phyloP scores from a whole-genome alignment of 2,113 vertebrate genomes.

The Tinamus guttatus region DNA sequence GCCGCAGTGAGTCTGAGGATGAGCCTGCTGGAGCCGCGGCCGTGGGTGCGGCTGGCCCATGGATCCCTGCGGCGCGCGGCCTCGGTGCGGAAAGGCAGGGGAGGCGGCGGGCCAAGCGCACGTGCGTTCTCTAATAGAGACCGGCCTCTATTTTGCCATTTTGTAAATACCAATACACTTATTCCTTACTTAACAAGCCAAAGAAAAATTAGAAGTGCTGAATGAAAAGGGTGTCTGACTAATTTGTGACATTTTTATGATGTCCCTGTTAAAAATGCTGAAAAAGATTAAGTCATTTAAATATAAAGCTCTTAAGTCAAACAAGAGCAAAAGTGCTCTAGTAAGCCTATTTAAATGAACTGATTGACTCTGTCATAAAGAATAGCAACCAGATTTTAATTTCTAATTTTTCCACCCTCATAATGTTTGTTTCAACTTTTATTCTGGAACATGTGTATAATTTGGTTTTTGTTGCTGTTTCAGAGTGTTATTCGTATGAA shows the following conservation, averaged over 20 bases:
- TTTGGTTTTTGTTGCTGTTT: background rate
- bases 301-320: slow-evolving; percentile 50
- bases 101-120: background rate
- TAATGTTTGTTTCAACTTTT: slow-evolving; percentile 22
- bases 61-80: rapidly evolving
- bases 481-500: background rate
- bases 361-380: slow-evolving; percentile 37
- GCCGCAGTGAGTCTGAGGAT: background rate
- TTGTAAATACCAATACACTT: background rate
- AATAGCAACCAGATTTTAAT: slow-evolving; percentile 40
- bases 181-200: background rate
- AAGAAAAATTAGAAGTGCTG: slow-evolving; percentile 23
- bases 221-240: slow-evolving; percentile 14
- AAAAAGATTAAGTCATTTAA: slow-evolving; percentile 16
- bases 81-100: background rate
- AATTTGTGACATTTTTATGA: background rate
- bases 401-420: background rate
- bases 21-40: background rate
- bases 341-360: slow-evolving; percentile 35
- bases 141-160: background rate
- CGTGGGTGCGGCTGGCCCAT: background rate
- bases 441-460: background rate
- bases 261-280: slow-evolving; percentile 3
- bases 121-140: background rate
- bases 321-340: slow-evolving; percentile 34